phyloP scores from a whole-genome alignment of 2,888 invertebrate species.

The Stramonita haemastoma region DNA sequence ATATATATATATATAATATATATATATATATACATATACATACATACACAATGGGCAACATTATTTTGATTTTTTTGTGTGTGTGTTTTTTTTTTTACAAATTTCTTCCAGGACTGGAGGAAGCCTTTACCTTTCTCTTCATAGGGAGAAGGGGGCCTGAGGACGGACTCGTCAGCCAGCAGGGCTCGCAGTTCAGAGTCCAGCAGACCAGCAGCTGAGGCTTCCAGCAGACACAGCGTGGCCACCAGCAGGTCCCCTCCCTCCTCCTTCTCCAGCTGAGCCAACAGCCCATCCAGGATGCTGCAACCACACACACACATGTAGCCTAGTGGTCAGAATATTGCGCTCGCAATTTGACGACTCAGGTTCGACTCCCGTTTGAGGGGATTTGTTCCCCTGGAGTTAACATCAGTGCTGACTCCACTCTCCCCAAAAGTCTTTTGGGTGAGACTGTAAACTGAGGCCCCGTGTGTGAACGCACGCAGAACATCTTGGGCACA shows the following conservation, averaged over 20 bases:
- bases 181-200: conserved; percentile 72
- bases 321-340: too few species aligned
- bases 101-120: neutral
- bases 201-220: conserved; percentile 72
- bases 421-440: too few species aligned
- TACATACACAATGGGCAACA: neutral
- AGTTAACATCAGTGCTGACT: too few species aligned
- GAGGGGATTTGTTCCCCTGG: too few species aligned
- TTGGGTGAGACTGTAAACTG: too few species aligned
- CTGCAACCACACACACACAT: conserved; percentile 52
- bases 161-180: conserved; percentile 66
- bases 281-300: conserved; percentile 70
- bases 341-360: too few species aligned
- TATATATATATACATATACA: neutral
- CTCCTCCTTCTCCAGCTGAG: conserved; percentile 64
- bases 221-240: conserved; percentile 75
- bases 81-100: too few species aligned
- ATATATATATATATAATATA: neutral
- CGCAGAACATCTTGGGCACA: too few species aligned
- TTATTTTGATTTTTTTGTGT: too few species aligned
- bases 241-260: conserved; percentile 71
- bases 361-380: too few species aligned
- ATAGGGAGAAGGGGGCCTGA: conserved; percentile 73
- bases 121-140: conserved; percentile 72
- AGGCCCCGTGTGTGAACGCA: too few species aligned